Evolutionary conservation across 2,113 vertebrate species (phyloP), one percentile per base, ranked within the genome.

Genomic region (Calidris pugnax): DNA sequence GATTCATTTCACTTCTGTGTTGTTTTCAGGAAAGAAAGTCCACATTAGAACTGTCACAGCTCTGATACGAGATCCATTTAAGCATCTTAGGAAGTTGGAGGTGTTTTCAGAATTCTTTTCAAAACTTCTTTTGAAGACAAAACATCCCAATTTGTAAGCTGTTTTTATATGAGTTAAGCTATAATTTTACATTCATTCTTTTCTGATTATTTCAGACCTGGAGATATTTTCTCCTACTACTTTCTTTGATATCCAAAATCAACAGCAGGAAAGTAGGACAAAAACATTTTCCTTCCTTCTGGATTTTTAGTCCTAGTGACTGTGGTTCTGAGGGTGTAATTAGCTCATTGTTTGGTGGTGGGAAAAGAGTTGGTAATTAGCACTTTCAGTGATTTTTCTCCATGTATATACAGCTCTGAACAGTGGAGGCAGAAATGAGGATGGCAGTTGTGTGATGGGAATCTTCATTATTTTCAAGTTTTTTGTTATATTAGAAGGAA

Each of bases 211-310:
- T 93, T 93, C 53, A 48, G 43, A 92, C 57, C 39, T 91, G 66
- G 53, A 85, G 75, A n/a, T 87, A 69, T n/a, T 87, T 94, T 77
- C 59, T 73, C 26, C 20, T 75, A 4, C 10, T 67, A 6, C 35
- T 91, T 80, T 69, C 16, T 91, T 64, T 82, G 33, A 64, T 79
- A 75, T 60, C 66, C 85, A 89, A 87, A 96, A 82, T 79, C 66
- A 96, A 35, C 59, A 95, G 30, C 14, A 59, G 45, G 32, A 69
- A 94, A 90, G 75, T 62, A 77, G 67, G 72, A 53, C 59, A 91
- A 60, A 94, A 76, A 5, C 7, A 35, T 76, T 69, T 76, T 91
- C 30, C 14, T 62, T 79, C 7, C 45, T 94, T 84, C 43, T 83
- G 59, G 35, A 9, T 53, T 73, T 82, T 91, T 55, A 76, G 28